Base-by-base conservation (phyloP, 2,797 vertebrate genomes). In the Schizopygopsis malacanthus region DNA sequence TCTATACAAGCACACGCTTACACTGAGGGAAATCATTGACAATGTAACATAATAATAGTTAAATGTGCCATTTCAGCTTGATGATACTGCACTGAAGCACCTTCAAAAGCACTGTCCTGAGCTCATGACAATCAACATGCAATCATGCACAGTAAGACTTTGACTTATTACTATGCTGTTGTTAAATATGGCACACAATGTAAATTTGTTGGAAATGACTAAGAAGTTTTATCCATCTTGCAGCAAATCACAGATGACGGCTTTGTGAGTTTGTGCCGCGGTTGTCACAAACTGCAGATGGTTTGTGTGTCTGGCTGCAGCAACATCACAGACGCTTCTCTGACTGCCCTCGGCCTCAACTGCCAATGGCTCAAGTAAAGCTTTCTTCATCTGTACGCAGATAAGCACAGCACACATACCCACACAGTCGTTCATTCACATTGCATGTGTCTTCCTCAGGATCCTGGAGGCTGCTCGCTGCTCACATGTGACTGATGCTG, bases 161-260 rank as follows among this genome's bases (percentile, higher is more conserved):
- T 59, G 25, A 20, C 25, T 45, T 33, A 43, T 69, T 50, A 67
- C 39, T 33, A 47, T 65, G 20, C 13, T 39, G 10, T 5, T 37
- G 16, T 37, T 37, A 20, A 12, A 54, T 12, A 54, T 37, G 54
- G 28, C 2, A 15, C 12, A 25, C 33, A 43, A 25, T 82, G 6
- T 52, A 50, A 25, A 67, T 63, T 16, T 28, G 18, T 65, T 16
- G 61, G 63, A 33, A 15, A 56, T 63, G 52, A 13, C 43, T 82
- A 63, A 86, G 41, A 78, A 70, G 79, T 28, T 52, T 85, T 71
- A 12, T 84, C 47, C 59, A 81, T 25, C 70, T 88, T 90, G 91
- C 95, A 99, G 98, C 98, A 99, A 96, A 97, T 99, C 94, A 99
- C 98, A 90, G 98, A 99, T 39, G 98, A 99, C 25, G 98, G 98